A percentile compares a stretch with the other conserved stretches of the same genome.
Evolutionary conservation across 2,797 vertebrate genomes (phyloP).

Genomic region (Pseudotriccus pelzelni): DNA sequence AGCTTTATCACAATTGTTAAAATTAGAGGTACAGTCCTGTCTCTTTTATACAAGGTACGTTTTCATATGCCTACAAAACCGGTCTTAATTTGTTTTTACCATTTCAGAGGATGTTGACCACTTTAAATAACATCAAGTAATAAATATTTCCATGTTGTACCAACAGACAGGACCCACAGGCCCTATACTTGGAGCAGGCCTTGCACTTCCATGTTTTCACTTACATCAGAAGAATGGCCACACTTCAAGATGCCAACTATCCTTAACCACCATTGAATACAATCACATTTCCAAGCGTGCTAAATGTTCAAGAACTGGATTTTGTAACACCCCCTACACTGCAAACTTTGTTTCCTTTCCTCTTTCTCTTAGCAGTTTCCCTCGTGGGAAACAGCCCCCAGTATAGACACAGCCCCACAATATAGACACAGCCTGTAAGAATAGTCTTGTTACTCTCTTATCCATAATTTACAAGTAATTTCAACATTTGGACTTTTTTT

Average conservation of each 20-base stretch:
- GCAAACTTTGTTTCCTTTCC: background rate
- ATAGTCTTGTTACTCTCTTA: background rate
- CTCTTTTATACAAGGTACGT: background rate
- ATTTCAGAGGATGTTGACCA: background rate
- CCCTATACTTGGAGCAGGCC: background rate
- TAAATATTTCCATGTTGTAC: background rate
- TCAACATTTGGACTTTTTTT: background rate
- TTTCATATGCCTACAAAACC: background rate
- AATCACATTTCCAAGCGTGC: background rate
- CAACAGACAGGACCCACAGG: background rate
- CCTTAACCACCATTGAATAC: background rate
- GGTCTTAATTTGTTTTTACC: background rate
- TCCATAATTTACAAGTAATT: background rate
- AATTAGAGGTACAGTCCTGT: background rate
- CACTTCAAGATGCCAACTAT: background rate
- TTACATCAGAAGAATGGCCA: background rate
- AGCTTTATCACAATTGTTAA: background rate
- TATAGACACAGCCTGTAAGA: background rate
- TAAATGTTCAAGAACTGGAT: background rate
- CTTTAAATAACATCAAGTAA: background rate
- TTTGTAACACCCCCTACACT: background rate
- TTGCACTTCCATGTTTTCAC: background rate
- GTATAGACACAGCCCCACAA: background rate
- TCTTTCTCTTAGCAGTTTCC: background rate
- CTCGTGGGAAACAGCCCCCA: background rate